Percentiles rank a stretch among this genome's conserved stretches.
Evolutionary conservation across 2,113 vertebrate genomes (phyloP).

Genomic region (Amphiprion ocellaris): DNA sequence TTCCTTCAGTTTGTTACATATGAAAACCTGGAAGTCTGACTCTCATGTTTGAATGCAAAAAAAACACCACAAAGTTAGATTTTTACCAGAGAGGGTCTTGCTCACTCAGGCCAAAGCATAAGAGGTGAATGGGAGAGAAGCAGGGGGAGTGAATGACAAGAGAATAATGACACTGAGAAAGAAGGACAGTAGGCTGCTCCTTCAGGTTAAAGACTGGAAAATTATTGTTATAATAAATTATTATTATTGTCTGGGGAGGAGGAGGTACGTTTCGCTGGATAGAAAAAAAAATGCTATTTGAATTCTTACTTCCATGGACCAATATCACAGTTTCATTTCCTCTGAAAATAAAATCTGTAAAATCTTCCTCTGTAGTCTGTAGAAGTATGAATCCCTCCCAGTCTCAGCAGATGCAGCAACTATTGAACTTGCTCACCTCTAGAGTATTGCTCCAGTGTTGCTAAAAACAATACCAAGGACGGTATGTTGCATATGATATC

Average conservation of each 20-base stretch:
- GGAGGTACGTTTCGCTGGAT: neutral
- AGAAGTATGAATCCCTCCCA: constrained; percentile 34
- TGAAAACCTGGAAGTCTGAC: too few relatives aligned
- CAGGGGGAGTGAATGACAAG: neutral
- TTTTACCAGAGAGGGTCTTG: neutral
- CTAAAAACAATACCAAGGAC: constrained; percentile 49
- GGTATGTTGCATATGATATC: constrained; percentile 23
- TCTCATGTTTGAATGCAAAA: too few relatives aligned
- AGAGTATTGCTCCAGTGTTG: constrained; percentile 36
- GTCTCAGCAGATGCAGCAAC: constrained; percentile 52
- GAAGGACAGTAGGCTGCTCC: constrained; percentile 1
- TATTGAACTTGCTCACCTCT: constrained; percentile 47
- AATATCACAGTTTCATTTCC: constrained; percentile 61
- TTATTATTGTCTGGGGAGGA: neutral
- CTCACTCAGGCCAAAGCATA: constrained; percentile 18
- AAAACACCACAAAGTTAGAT: too few relatives aligned
- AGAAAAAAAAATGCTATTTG: neutral
- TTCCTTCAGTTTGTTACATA: too few relatives aligned
- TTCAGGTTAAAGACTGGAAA: constrained; percentile 35
- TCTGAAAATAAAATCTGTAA: constrained; percentile 50
- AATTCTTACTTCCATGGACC: constrained; percentile 37
- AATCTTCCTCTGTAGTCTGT: constrained; percentile 51
- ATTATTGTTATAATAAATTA: neutral
- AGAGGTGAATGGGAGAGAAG: constrained; percentile 2
- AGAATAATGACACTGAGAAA: constrained; percentile 6